Percentiles rank a stretch among this genome's conserved stretches.
phyloP scores from a whole-genome alignment of 1,140 invertebrate species.

The Cotesia chilonis region DNA sequence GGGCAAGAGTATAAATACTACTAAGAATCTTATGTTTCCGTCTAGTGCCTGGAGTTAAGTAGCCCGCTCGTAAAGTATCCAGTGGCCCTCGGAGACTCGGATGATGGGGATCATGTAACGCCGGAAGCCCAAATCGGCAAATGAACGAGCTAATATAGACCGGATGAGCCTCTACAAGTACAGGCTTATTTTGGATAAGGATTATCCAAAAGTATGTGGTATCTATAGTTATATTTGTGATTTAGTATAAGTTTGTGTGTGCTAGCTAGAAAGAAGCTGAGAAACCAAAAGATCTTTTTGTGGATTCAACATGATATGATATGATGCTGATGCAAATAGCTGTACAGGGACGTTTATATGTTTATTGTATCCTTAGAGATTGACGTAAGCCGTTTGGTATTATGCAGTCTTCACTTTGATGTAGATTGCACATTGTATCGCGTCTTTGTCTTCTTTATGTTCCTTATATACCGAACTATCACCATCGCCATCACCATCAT shows the following conservation, averaged over 20 bases:
- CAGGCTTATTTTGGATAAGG: not conserved
- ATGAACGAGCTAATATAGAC: slow-evolving; percentile 20
- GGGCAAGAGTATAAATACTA: not conserved
- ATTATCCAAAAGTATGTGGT: slow-evolving; percentile 39
- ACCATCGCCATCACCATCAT: no score
- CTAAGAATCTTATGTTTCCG: not conserved
- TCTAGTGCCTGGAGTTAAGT: slow-evolving; percentile 1
- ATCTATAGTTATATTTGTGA: not conserved
- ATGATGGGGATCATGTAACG: slow-evolving; percentile 15
- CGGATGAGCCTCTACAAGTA: slow-evolving; percentile 23
- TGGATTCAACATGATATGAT: slow-evolving; percentile 30
- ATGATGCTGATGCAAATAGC: slow-evolving; percentile 17
- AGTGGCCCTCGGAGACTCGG: no score
- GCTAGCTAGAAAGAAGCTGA: no score
- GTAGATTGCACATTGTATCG: slow-evolving; percentile 13
- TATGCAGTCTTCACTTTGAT: slow-evolving; percentile 10
- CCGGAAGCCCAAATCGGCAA: slow-evolving; percentile 23
- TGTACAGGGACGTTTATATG: slow-evolving; percentile 1
- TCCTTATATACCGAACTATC: not conserved
- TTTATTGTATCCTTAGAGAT: slow-evolving; percentile 17
- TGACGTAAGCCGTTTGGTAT: slow-evolving; percentile 19
- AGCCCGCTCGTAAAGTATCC: slow-evolving; percentile 15
- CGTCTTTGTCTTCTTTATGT: not conserved
- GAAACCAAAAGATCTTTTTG: not conserved
- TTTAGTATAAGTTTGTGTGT: no score